phyloP scores from a whole-genome alignment of 2,797 vertebrate genomes.

The Squalus acanthias region DNA sequence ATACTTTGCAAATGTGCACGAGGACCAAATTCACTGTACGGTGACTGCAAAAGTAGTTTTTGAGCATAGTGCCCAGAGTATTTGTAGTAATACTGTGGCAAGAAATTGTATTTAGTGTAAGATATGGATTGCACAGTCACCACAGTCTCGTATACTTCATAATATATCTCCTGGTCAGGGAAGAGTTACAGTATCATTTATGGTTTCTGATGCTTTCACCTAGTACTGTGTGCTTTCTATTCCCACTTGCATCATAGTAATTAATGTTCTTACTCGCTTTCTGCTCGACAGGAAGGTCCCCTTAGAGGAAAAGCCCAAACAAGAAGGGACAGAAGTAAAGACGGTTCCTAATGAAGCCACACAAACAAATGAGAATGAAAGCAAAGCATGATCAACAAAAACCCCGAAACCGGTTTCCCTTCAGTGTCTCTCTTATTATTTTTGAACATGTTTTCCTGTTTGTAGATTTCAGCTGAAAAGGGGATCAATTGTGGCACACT shows the following conservation, averaged over 20 bases:
- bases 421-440: conserved; percentile 89
- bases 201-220: neutral
- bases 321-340: conserved; percentile 70
- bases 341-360: conserved; percentile 79
- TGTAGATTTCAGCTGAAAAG: conserved; percentile 59
- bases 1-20: neutral
- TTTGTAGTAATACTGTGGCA: neutral
- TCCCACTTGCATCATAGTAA: neutral
- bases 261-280: conserved; percentile 40
- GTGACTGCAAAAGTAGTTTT: neutral
- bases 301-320: conserved; percentile 70
- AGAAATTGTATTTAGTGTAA: neutral
- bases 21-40: neutral
- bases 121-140: neutral
- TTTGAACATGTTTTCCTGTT: conserved; percentile 51
- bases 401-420: conserved; percentile 65
- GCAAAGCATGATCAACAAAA: conserved; percentile 81
- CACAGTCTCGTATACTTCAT: no score
- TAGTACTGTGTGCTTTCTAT: neutral
- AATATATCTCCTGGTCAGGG: neutral
- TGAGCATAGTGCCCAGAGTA: neutral
- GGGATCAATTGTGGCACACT: conserved; percentile 69
- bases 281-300: conserved; percentile 68
- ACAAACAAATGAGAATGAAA: conserved; percentile 77
- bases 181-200: neutral